Conservation (phyloP, 2,113 vertebrate genomes). For the Platichthys stellatus region DNA sequence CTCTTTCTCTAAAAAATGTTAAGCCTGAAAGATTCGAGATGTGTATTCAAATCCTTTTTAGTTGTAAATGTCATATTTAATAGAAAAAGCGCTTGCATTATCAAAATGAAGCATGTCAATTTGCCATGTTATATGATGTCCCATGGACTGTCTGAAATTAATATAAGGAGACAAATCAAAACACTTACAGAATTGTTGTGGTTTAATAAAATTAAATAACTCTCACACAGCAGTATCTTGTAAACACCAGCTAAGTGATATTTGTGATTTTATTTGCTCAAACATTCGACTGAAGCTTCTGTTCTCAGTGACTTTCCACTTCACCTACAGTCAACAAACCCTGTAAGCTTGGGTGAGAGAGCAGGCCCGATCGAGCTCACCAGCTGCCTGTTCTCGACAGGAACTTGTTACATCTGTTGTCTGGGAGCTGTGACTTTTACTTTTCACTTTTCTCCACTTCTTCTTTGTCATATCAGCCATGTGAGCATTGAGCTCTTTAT, state of each 20-base stretch:
- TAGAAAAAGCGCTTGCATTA: too few relatives aligned
- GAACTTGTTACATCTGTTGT: conserved; percentile 52
- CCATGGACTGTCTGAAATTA: background rate
- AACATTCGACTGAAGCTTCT: background rate
- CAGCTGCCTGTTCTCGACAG: conserved; percentile 35
- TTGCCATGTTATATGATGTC: too few relatives aligned
- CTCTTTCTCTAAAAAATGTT: too few relatives aligned
- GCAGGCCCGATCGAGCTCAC: conserved; percentile 23
- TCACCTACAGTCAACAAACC: conserved; percentile 4
- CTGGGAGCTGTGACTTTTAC: conserved; percentile 25
- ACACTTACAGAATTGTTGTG: too few relatives aligned
- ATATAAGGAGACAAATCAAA: background rate
- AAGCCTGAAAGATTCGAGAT: too few relatives aligned
- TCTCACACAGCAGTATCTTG: too few relatives aligned
- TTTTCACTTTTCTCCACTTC: conserved; percentile 12
- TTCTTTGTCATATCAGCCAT: conserved; percentile 9
- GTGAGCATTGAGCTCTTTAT: background rate
- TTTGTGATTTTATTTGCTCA: background rate
- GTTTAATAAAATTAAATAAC: too few relatives aligned
- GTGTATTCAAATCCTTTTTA: too few relatives aligned
- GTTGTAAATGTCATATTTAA: too few relatives aligned
- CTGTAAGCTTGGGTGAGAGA: background rate
- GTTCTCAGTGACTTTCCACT: conserved; percentile 1
- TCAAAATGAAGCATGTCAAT: too few relatives aligned
- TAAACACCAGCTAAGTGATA: too few relatives aligned